Percentiles rank a stretch among this genome's conserved stretches.
Evolutionary conservation across 2,113 vertebrate genomes (phyloP).

Genomic region (Tupaia chinensis): DNA sequence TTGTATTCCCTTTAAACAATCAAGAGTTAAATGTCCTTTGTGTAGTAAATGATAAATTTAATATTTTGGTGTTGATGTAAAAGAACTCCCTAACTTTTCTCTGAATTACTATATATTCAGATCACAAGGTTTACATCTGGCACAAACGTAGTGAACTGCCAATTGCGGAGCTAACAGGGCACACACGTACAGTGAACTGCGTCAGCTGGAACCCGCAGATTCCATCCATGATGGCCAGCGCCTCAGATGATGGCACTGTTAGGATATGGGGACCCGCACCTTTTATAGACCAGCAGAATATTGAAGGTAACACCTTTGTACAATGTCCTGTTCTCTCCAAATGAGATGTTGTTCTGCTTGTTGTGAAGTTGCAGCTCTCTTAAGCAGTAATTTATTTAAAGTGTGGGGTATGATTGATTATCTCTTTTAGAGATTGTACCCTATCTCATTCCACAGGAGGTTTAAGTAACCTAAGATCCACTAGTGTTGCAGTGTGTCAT

Average conservation of each 20-base stretch:
- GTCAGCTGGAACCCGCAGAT: constrained; percentile 98
- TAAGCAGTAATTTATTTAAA: neutral
- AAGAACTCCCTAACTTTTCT: neutral
- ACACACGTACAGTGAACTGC: constrained; percentile 98
- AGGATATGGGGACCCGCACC: constrained; percentile 98
- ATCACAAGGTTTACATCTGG: constrained; percentile 99
- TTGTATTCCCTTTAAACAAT: too few species aligned
- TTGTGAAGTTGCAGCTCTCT: neutral
- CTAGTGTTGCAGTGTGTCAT: neutral
- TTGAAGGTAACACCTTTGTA: constrained; percentile 89
- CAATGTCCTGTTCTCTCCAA: neutral
- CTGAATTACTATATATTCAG: constrained; percentile 80
- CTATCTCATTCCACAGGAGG: neutral
- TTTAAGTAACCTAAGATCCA: neutral
- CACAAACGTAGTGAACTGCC: constrained; percentile 98
- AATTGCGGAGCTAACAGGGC: constrained; percentile 96
- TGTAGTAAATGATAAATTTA: neutral
- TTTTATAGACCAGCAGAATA: constrained; percentile 95
- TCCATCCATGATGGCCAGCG: constrained; percentile 97
- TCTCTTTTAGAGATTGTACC: neutral
- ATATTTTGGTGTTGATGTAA: neutral
- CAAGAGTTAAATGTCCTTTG: neutral
- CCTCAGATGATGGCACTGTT: constrained; percentile 97
- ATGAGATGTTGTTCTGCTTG: neutral
- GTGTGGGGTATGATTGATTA: neutral